Evolutionary conservation across 1,140 invertebrate genomes (phyloP), one percentile per base, ranked within the genome.

Genomic region (Caenorhabditis briggsae): DNA sequence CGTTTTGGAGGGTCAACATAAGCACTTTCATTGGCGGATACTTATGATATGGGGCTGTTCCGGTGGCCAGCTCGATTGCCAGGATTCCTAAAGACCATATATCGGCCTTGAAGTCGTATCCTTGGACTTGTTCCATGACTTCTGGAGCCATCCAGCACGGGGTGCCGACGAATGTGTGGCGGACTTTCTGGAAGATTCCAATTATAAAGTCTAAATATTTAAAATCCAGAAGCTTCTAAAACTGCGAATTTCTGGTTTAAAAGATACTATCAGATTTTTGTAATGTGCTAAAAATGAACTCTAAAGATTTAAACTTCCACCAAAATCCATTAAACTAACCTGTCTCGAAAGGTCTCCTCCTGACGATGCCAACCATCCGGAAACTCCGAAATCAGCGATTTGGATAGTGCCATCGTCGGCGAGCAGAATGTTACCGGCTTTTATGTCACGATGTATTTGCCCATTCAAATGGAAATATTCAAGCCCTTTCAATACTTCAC

Each of bases 121-220:
- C 98, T 92, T 97, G 96, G 91, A 98, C 96, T 94, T 98, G 97
- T 94, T 99, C 97, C 97, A 98, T 98, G 86, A 99, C 97, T 94
- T 99, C 98, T 14, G 97, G 97, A n/a, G 97, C 97, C 97, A 99
- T 99, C 89, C 97, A 99, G 92, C 97, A 99, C 0, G 97, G 96
- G 8, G 97, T 98, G 9, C 97, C 97, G 6, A 98, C 97, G 94
- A 98, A 98, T 0, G 97, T 98, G 91, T 98, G 97, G 25, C 97
- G 94, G 5, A 97, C 96, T 93, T 97, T 97, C 93, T 83, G 64
- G n/a, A 89, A 65, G 20, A 14, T 2, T 33, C 33, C 33, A 33
- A 33, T 33, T 33, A 2, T 33, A 1, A 33, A 33, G 1, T 33
- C 1, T 33, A 33, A 33, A 33, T 33, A 2, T 33, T 33, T 1